phyloP scores from a whole-genome alignment of 2,888 invertebrate genomes.

The Yponomeuta malinellus region DNA sequence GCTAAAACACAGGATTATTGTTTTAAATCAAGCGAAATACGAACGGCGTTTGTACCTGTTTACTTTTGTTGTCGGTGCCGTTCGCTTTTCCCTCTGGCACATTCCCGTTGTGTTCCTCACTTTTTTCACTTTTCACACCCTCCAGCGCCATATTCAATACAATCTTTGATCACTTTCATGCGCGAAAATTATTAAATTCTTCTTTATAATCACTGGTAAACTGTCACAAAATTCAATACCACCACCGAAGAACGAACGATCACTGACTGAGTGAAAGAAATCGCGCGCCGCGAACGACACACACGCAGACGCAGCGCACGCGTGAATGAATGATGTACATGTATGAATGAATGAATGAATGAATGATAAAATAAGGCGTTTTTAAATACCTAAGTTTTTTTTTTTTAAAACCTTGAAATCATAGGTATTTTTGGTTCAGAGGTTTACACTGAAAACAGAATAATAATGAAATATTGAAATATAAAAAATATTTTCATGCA shows the following conservation, averaged over 20 bases:
- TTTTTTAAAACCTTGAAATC: no score
- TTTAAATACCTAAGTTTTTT: no score
- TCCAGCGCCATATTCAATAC: constrained; percentile 69
- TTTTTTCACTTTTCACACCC: constrained; percentile 74
- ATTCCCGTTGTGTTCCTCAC: constrained; percentile 71
- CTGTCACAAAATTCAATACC: constrained; percentile 52
- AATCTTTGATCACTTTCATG: constrained; percentile 68
- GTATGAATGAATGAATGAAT: background rate
- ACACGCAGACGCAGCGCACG: background rate
- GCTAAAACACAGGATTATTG: background rate
- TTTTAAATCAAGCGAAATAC: constrained; percentile 5
- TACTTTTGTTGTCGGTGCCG: constrained; percentile 76
- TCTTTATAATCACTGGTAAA: constrained; percentile 41
- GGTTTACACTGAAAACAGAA: background rate
- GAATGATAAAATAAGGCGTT: no score
- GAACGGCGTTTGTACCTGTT: constrained; percentile 59
- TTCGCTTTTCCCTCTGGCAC: constrained; percentile 71
- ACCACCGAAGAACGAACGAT: constrained; percentile 45
- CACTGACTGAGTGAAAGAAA: constrained; percentile 17
- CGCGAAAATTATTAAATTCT: constrained; percentile 48
- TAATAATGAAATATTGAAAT: background rate
- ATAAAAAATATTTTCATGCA: background rate
- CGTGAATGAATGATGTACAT: background rate
- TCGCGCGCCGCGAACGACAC: background rate
- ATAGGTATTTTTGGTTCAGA: no score